These are phyloP conservation scores for Falco novaeseelandiae DNA, from an alignment of 2,797 vertebrate species.

Conservation along the genomic window DNA sequence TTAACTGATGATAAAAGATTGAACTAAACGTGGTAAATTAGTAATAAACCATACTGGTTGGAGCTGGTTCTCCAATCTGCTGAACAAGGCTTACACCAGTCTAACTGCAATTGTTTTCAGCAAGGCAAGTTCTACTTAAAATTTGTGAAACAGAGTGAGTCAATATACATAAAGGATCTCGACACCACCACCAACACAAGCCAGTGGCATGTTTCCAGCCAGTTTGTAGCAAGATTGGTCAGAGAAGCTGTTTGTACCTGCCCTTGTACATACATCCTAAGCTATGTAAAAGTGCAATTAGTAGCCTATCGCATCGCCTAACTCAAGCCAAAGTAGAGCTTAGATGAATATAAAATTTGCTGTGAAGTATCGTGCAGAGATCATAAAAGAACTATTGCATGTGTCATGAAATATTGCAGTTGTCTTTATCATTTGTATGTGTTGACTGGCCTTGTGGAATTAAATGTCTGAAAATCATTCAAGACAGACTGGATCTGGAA, in stretches of 20 bases:
- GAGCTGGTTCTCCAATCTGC: background rate
- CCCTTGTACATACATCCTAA: background rate
- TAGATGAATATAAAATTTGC: background rate
- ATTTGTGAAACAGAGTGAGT: background rate
- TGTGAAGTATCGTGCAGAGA: background rate
- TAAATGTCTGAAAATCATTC: background rate
- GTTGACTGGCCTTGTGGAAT: background rate
- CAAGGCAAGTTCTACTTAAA: background rate
- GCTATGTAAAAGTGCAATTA: background rate
- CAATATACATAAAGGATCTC: background rate
- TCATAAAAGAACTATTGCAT: background rate
- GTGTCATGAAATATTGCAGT: background rate
- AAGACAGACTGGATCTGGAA: background rate
- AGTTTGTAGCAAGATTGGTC: background rate
- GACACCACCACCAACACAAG: background rate
- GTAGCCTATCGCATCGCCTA: background rate
- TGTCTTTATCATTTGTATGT: background rate
- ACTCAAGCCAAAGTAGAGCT: background rate
- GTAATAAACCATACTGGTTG: background rate
- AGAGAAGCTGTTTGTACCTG: background rate
- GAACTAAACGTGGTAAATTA: background rate
- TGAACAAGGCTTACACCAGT: background rate
- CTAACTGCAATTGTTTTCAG: background rate
- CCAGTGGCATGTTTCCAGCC: background rate
- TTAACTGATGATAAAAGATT: background rate